Base-by-base conservation (phyloP, 2,797 vertebrate species). In the Bradypus variegatus region DNA sequence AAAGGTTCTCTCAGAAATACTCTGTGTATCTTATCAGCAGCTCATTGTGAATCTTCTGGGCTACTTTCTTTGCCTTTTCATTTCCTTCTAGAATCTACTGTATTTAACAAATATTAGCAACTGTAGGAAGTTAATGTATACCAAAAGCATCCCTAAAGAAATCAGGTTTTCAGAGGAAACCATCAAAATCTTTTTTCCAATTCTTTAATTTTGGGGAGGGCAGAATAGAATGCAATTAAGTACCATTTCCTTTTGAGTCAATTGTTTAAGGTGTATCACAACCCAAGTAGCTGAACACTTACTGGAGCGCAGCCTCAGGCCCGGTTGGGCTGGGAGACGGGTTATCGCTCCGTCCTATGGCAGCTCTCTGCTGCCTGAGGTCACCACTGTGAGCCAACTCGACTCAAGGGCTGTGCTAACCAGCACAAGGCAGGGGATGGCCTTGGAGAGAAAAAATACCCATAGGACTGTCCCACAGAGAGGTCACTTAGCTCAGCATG, bases 101-200 rank as follows among this genome's bases (percentile, higher is more conserved):
- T 96, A 94, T 89, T 96, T 95, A 95, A 87, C 88, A 95, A 94
- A 95, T 65, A 89, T 95, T 95, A 95, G 92, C 75, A 72, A 90
- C 83, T 50, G 33, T 82, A 89, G 78, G 80, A 92, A 95, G 88
- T 85, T 91, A 91, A 87, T 95, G 95, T 92, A 94, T 89, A 95
- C 87, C 88, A 88, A 89, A 95, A 91, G 12, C 65, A 87, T 82
- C 65, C 86, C 91, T 92, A 94, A 90, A 73, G 27, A 93, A 95
- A 85, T 77, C 80, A 36, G 62, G 36, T 84, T 88, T 95, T 90
- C 67, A 72, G 88, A 94, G 86, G 73, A 93, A 94, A 55, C 78
- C 72, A 85, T 93, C 80, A 94, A 79, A 55, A 45, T 38, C 62
- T 25, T 91, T 80, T 53, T 89, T 89, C 89, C 27, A 38, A 55